Percentiles rank a stretch among this genome's conserved stretches.
Evolutionary conservation across 2,888 invertebrate genomes (phyloP).

Genomic region (Hipparchia semele): DNA sequence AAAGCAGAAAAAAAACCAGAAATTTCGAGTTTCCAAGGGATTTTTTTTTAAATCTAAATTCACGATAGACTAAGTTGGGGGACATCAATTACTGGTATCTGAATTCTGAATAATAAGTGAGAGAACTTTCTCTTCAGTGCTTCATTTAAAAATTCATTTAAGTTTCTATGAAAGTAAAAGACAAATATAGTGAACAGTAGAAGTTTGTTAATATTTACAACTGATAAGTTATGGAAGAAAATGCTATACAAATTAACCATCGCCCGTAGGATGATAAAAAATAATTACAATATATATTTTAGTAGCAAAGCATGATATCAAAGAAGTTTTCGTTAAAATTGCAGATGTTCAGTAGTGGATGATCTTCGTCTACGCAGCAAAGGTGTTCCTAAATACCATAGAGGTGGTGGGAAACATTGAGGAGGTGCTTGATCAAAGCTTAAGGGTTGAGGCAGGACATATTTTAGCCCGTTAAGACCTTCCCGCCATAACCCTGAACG

Average conservation of each 20-base stretch:
- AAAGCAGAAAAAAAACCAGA: too few species aligned
- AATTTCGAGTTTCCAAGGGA: too few species aligned
- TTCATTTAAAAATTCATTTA: neutral
- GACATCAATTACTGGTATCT: too few species aligned
- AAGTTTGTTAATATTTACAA: neutral
- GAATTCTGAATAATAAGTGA: too few species aligned
- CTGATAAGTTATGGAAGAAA: neutral
- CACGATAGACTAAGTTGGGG: too few species aligned
- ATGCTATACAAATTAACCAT: conserved; percentile 31
- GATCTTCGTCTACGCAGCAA: conserved; percentile 30
- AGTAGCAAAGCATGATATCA: conserved; percentile 23
- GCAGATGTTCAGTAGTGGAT: conserved; percentile 24
- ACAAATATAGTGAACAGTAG: too few species aligned
- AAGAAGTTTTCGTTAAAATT: conserved; percentile 6
- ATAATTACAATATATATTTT: neutral
- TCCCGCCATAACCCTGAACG: too few species aligned
- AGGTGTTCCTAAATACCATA: conserved; percentile 1
- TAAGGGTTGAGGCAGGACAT: neutral
- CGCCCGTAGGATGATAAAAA: conserved; percentile 21
- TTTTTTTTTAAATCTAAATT: too few species aligned
- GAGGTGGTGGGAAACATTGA: neutral
- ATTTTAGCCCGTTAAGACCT: too few species aligned
- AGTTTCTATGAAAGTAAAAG: neutral
- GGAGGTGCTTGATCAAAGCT: neutral
- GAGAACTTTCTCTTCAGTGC: too few species aligned